Percentiles rank a stretch among this genome's conserved stretches.
Evolutionary conservation across 1,140 invertebrate species (phyloP).

Genomic region (Cherax quadricarinatus): DNA sequence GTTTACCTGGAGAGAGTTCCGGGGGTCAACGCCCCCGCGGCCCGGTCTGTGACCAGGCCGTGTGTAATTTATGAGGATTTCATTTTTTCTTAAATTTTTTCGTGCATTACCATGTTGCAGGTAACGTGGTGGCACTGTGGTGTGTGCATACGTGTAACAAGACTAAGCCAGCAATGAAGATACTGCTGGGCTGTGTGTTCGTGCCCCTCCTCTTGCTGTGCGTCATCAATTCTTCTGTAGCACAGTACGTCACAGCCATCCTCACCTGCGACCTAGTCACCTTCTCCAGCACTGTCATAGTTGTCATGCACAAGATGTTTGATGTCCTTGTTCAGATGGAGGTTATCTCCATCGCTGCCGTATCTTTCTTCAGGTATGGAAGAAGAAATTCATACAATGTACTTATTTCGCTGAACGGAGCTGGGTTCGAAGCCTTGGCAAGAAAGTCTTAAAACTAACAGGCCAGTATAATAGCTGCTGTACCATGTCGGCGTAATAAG

Average conservation of each 20-base stretch:
- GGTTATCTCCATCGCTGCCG: background rate
- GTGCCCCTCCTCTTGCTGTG: slow-evolving; percentile 30
- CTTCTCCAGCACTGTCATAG: background rate
- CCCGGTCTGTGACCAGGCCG: no score
- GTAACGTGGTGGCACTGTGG: slow-evolving; percentile 37
- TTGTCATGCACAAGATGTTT: background rate
- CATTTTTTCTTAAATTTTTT: no score
- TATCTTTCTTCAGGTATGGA: slow-evolving; percentile 23
- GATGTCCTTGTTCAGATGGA: slow-evolving; percentile 25
- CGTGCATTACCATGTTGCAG: background rate
- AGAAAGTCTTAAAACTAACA: no score
- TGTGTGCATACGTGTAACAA: slow-evolving; percentile 16
- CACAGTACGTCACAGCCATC: background rate
- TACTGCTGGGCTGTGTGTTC: slow-evolving; percentile 33
- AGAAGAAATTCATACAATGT: background rate
- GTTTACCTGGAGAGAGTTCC: no score
- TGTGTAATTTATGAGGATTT: no score
- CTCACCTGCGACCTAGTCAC: background rate
- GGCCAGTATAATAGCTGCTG: no score
- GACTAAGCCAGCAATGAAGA: slow-evolving; percentile 17
- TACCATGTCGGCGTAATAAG: no score
- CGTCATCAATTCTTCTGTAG: background rate
- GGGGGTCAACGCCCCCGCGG: no score
- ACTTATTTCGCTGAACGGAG: no score
- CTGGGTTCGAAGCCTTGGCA: no score